Conservation (phyloP, 2,113 vertebrate genomes). For the Pelobates fuscus region DNA sequence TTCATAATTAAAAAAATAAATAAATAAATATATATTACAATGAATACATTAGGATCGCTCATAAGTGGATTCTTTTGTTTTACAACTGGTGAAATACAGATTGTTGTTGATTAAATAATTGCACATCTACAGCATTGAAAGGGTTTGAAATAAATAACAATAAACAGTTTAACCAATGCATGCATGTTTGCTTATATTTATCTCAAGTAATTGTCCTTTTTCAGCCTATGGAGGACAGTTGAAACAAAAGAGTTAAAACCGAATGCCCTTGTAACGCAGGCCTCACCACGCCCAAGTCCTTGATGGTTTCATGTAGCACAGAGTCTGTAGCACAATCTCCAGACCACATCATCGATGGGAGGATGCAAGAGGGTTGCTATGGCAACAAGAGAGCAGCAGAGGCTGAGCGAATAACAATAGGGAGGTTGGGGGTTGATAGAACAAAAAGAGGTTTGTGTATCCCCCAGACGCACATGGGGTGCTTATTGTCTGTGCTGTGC, state of each 20-base stretch:
- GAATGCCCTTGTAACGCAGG: constrained; percentile 17
- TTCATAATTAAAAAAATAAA: too few relatives aligned
- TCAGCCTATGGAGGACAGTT: neutral
- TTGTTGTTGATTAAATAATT: too few relatives aligned
- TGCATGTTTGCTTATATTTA: too few relatives aligned
- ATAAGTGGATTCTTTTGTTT: too few relatives aligned
- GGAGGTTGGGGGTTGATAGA: constrained; percentile 26
- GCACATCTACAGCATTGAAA: too few relatives aligned
- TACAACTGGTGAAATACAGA: too few relatives aligned
- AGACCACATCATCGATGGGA: constrained; percentile 26
- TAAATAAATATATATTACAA: too few relatives aligned
- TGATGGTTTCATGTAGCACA: constrained; percentile 27
- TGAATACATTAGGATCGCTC: too few relatives aligned
- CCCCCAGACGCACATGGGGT: constrained; percentile 33
- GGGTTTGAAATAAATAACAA: neutral
- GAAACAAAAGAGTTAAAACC: constrained; percentile 20
- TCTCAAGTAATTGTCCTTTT: too few relatives aligned
- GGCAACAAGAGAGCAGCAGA: constrained; percentile 43
- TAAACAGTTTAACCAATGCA: too few relatives aligned
- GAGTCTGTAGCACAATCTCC: constrained; percentile 5
- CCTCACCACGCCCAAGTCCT: constrained; percentile 3
- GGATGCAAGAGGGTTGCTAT: constrained; percentile 38
- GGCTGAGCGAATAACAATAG: constrained; percentile 44
- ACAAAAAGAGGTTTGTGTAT: constrained; percentile 42
- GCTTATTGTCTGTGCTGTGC: constrained; percentile 42